Evolutionary conservation across 2,888 invertebrate species (phyloP), one percentile per base, ranked within the genome.

Genomic region (Platycnemis pennipes): DNA sequence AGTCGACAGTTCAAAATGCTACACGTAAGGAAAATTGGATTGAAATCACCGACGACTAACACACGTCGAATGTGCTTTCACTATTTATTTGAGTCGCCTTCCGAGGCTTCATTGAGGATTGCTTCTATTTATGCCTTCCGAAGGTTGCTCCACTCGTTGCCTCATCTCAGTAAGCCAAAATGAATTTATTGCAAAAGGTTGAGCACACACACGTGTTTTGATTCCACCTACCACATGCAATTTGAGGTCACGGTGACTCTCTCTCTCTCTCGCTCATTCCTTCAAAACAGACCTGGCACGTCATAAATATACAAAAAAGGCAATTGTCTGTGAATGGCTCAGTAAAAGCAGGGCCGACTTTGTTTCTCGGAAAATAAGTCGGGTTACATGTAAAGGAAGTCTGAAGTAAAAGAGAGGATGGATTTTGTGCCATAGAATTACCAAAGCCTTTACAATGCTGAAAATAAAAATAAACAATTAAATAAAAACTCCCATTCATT

Each of bases 181-280:
- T n/a, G 63, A 63, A n/a, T 63, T 63, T 63, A 63, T 63, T 63
- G 63, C 63, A 63, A n/a, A 63, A 63, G 26, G 63, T 63, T 63
- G 63, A 63, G 63, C 26, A n/a, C 63, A n/a, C n/a, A 63, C 63
- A n/a, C 19, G 0, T 63, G 63, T 63, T 63, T 63, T 63, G 63
- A 19, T 63, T 5, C 63, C 3, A 63, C 63, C 63, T 63, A 26
- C 63, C n/a, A 7, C 63, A 63, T 16, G 11, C n/a, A n/a, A 26
- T 63, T 63, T 63, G 63, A 63, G 63, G 63, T 63, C 63, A 63
- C n/a, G 63, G 63, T 19, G 53, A 7, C 63, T 63, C 63, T 63
- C 63, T 63, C 8, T 63, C 63, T 63, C 63, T 63, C 63, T 26
- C 63, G 2, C n/a, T 63, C 63, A 4, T 22, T 63, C 22, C n/a